Conservation (phyloP, 2,888 invertebrate species). For the Rhagium mordax region DNA sequence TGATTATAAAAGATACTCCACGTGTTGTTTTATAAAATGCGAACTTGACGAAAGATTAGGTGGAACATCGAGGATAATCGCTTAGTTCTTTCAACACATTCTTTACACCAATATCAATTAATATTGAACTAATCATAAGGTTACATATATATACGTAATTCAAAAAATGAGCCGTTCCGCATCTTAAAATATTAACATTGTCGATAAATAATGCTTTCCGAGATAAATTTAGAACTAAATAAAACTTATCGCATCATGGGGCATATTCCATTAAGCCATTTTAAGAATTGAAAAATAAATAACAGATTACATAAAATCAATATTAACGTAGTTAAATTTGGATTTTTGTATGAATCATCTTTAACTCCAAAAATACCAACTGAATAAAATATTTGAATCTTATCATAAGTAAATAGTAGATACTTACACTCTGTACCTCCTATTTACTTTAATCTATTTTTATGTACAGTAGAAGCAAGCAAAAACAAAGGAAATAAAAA, state of each 20-base stretch:
- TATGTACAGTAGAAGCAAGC: conserved; percentile 27
- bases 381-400: background rate
- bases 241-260: background rate
- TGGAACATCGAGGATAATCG: too few species aligned
- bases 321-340: background rate
- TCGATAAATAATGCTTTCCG: background rate
- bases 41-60: too few species aligned
- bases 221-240: background rate
- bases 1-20: too few species aligned
- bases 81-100: too few species aligned
- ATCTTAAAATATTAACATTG: too few species aligned
- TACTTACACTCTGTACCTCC: background rate
- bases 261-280: background rate
- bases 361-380: background rate
- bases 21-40: too few species aligned
- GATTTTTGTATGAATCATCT: background rate
- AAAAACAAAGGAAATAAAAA: conserved; percentile 49
- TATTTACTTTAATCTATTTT: background rate
- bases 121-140: too few species aligned
- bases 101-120: too few species aligned
- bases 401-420: conserved; percentile 24
- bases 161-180: too few species aligned
- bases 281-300: background rate
- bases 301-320: background rate
- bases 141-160: too few species aligned